Evolutionary conservation across 2,113 vertebrate species (phyloP).

Genomic region (Menura novaehollandiae): DNA sequence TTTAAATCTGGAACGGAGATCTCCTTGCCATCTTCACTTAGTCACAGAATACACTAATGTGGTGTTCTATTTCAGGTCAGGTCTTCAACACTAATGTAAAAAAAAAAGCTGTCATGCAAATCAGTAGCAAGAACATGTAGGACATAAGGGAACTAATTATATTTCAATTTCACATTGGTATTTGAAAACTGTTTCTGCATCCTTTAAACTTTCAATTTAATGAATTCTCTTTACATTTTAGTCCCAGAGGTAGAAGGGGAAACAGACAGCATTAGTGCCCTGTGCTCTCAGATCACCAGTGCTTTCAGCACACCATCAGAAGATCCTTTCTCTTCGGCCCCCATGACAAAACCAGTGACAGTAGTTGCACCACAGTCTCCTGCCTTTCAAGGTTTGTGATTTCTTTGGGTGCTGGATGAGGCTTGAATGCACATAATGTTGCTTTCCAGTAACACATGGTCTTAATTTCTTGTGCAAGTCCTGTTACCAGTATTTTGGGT

Average conservation of each 20-base stretch:
- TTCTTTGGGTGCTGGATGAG: not conserved
- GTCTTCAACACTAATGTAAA: not conserved
- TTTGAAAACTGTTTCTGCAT: constrained; percentile 9
- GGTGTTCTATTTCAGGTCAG: not conserved
- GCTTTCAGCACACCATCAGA: constrained; percentile 90
- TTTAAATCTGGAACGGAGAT: not conserved
- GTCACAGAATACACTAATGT: not conserved
- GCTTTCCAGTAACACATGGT: not conserved
- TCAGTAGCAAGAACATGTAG: not conserved
- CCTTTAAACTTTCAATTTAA: not conserved
- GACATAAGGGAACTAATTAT: not conserved
- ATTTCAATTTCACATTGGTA: not conserved
- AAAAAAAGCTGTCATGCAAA: not conserved
- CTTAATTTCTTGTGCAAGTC: constrained; percentile 12
- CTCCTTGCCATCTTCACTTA: not conserved
- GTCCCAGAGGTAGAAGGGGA: constrained; percentile 94
- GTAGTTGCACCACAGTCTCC: constrained; percentile 86
- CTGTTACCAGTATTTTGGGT: not conserved
- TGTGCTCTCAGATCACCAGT: constrained; percentile 95
- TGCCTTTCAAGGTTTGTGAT: constrained; percentile 85
- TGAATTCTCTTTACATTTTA: constrained; percentile 58
- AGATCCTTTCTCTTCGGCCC: constrained; percentile 93
- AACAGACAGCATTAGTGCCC: constrained; percentile 92
- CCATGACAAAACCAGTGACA: constrained; percentile 85
- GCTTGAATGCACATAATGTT: not conserved